Evolutionary conservation across 2,888 invertebrate genomes (phyloP).

Genomic region (Drepana falcataria): DNA sequence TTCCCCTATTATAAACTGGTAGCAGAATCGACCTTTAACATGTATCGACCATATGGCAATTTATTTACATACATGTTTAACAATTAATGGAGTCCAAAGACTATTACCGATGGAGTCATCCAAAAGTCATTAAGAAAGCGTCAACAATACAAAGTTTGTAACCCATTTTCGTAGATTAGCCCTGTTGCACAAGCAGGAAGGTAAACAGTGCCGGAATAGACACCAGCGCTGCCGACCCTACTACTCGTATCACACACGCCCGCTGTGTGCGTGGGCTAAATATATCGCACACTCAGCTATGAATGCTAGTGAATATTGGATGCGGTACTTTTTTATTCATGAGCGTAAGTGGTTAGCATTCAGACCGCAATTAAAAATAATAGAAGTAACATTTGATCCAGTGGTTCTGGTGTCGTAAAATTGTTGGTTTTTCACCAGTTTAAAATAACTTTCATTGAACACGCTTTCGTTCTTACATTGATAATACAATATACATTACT

Average conservation of each 20-base stretch:
- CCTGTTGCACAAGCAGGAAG: constrained; percentile 53
- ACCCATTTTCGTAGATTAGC: constrained; percentile 30
- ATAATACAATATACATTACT: no score
- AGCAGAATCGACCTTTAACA: no score
- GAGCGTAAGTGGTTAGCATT: not conserved
- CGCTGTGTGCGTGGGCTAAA: constrained; percentile 15
- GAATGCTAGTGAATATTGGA: not conserved
- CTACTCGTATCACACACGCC: constrained; percentile 14
- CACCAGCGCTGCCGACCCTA: constrained; percentile 41
- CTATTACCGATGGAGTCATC: not conserved
- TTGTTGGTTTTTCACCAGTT: no score
- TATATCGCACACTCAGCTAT: not conserved
- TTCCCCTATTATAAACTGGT: no score
- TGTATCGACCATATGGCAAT: no score
- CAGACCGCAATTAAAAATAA: no score
- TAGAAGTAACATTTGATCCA: no score
- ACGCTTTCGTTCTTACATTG: no score
- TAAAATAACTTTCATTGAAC: no score
- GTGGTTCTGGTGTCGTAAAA: no score
- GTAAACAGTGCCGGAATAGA: constrained; percentile 49
- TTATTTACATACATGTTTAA: no score
- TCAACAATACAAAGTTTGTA: constrained; percentile 28
- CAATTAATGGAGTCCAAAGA: no score
- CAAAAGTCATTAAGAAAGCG: constrained; percentile 12
- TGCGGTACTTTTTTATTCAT: not conserved